Evolutionary conservation across 1,140 invertebrate species (phyloP), one percentile per base, ranked within the genome.

Genomic region (Archivesica marissinica): DNA sequence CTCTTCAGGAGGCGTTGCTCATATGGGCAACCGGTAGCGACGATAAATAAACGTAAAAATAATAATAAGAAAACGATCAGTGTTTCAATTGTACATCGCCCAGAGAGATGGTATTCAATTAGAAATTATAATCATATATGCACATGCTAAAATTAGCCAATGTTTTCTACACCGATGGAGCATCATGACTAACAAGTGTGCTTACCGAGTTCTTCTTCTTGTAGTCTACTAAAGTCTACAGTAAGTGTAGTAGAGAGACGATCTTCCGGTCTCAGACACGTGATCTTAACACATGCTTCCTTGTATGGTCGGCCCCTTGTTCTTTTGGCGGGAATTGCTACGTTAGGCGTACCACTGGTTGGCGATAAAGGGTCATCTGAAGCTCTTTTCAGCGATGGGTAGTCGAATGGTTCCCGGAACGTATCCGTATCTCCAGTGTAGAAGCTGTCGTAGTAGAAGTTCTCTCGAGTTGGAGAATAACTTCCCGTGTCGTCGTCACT

Each of bases 241-340:
- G 82, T 75, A 20, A 84, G 30, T 20, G 82, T 84, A 15, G 50
- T 84, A 15, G 47, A 35, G 20, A 70, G 44, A n/a, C 52, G 41
- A 33, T 82, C 68, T 52, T 84, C 74, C 9, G 72, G 82, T 52
- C 59, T 61, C 11, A 84, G 33, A 59, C 82, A 84, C 23, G 82
- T 84, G 59, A 84, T 84, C 74, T 84, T 84, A 9, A 84, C 82
- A 39, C 35, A 84, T 9, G 82, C 82, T 30, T 84, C 72, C 47
- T 66, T 76, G 47, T 84, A 84, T 11, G 82, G 82, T 68, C 82
- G 44, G 20, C 82, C 82, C 38, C 82, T 56, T 23, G 70, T 39
- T 30, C 82, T 61, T 64, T 84, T 84, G 28, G 41, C 38, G 15
- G 82, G 82, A 41, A 61, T 38, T 1, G 82, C n/a, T 15, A 41